Base-by-base conservation (phyloP, 2,113 vertebrate species). In the Sorex araneus region DNA sequence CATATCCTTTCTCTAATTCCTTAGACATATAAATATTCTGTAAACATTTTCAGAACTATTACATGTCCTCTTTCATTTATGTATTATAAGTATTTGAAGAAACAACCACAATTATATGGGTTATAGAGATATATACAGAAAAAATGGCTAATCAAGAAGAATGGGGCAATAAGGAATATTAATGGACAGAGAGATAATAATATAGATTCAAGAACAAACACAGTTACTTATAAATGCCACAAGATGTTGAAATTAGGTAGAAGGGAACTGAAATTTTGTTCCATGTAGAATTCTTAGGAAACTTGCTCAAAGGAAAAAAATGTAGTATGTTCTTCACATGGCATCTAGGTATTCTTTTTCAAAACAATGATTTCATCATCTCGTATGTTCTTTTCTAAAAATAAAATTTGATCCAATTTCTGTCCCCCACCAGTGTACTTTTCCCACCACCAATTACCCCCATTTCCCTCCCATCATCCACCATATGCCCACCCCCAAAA, bases 31-130 rank as follows among this genome's bases (percentile, higher is more conserved):
- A 89, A 87, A 67, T 36, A 47, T 13, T 0, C 30, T 73, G 6
- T 75, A 60, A 64, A 76, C 30, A 79, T 75, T 93, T 94, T 93
- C 30, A 87, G 32, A 93, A 94, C 30, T 69, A 57, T 11, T 16
- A 25, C 3, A 40, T 50, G 71, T 88, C 79, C 8, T n/a, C 12
- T 94, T 79, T 75, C 40, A 30, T 47, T 89, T 73, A 66, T 75
- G 70, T 77, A 12, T 82, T 67, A 40, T 21, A 40, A 70, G 8
- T 69, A 8, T 5, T 3, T 74, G 2, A 63, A 47, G 6, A 86
- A 43, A 43, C 7, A 50, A 12, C 10, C 30, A 54, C 43, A 81
- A 75, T 7, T 70, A 27, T 66, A 78, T 66, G 2, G 40, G 34
- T 50, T 74, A 88, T 28, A 90, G 76, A 50, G 2, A n/a, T 28